Evolutionary conservation across 2,797 vertebrate genomes (phyloP).

Genomic region (Danio tinwini): DNA sequence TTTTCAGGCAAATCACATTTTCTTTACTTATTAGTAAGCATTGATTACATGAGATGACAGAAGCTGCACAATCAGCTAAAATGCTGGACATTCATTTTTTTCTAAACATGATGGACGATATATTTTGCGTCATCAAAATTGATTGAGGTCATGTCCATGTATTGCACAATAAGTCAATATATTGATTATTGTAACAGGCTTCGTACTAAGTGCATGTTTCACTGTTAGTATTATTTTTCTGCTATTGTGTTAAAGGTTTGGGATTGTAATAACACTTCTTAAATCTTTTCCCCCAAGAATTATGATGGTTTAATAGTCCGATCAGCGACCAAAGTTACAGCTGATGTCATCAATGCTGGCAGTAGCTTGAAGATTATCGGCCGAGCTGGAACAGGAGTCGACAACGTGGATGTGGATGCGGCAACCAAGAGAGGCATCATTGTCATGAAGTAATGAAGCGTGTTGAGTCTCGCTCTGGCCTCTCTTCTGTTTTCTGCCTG

Average conservation of each 20-base stretch:
- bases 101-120: too few species aligned
- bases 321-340: constrained; percentile 94
- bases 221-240: background rate
- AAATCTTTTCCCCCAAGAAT: constrained; percentile 73
- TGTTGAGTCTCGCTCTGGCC: constrained; percentile 2
- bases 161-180: too few species aligned
- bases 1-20: too few species aligned
- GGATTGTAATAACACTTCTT: background rate
- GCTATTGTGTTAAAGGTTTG: background rate
- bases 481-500: background rate
- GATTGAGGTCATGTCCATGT: too few species aligned
- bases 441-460: constrained; percentile 93
- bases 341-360: constrained; percentile 86
- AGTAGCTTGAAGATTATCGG: constrained; percentile 90
- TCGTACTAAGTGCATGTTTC: background rate
- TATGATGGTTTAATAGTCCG: constrained; percentile 94
- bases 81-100: too few species aligned
- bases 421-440: constrained; percentile 92
- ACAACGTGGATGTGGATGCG: constrained; percentile 95
- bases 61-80: too few species aligned
- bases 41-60: too few species aligned
- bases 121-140: too few species aligned
- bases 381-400: constrained; percentile 94
- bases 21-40: too few species aligned
- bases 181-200: too few species aligned